Base-by-base conservation (phyloP, 2,888 invertebrate genomes). In the Chymomyza fuscimana region DNA sequence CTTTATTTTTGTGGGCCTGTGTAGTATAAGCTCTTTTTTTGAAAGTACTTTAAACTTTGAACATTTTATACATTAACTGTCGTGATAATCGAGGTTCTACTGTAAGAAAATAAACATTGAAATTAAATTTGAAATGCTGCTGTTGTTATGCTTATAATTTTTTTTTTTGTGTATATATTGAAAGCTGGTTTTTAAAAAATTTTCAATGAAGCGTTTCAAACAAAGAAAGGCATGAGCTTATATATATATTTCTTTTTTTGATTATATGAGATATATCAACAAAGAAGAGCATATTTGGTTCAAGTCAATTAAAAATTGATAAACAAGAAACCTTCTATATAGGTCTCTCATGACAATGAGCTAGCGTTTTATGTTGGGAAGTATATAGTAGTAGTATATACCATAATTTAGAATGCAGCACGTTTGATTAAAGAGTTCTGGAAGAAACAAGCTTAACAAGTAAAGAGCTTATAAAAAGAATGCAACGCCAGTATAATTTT, bases 361-460 rank as follows among this genome's bases (percentile, higher is more conserved):
- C 32, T 32, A 32, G 32, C 32, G 32, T 32, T 32, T 32, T 32
- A 32, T 32, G 32, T 32, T 5, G 9, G 9, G 7, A 32, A 32
- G 32, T 32, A 32, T 32, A 32, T 32, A 9, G 32, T 9, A 9
- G 32, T 7, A 32, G 32, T 7, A 9, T 32, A 9, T 32, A 32
- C 1, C 32, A 32, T 32, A 32, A 32, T 32, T 32, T 32, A 32
- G 32, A 32, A 32, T 32, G 40, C 40, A 12, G 40, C 10, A 2
- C 40, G 40, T 12, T 46, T 46, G 10, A 46, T 46, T 46, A 46
- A 46, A 46, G 40, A 46, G 12, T 46, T 46, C 22, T 54, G 16
- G 19, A 54, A 54, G 54, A 88, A 83, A 88, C 83, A 72, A 82
- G 89, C 88, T 87, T 83, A 88, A 85, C 83, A 85, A 88, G 82